These are phyloP conservation scores for Pocillopora damicornis DNA, from an alignment of 64 coral and sea anemone species.

Conservation along the genomic window DNA sequence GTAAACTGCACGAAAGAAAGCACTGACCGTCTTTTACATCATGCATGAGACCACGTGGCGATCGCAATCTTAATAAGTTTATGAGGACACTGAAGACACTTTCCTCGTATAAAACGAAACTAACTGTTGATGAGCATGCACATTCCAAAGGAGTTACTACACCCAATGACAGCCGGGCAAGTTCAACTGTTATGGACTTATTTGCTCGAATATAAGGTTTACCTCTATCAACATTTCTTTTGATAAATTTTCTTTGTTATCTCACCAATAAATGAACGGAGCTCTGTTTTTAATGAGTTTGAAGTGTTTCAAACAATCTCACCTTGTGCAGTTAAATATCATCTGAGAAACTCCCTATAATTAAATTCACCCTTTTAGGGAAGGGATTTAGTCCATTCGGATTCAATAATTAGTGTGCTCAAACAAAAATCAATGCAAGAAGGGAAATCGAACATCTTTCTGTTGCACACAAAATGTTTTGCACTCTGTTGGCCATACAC, in stretches of 20 bases:
- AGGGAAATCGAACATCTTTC: too few species aligned
- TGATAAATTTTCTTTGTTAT: not conserved
- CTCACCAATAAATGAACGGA: not conserved
- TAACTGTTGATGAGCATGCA: too few species aligned
- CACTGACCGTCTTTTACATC: not conserved
- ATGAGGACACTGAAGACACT: not conserved
- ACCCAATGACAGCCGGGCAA: too few species aligned
- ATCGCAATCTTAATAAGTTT: not conserved
- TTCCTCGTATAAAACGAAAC: not conserved
- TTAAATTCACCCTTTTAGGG: too few species aligned
- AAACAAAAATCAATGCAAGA: too few species aligned
- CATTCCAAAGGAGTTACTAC: too few species aligned
- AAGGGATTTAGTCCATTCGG: too few species aligned
- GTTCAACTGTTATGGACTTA: not conserved
- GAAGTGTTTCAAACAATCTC: not conserved
- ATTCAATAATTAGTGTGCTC: too few species aligned
- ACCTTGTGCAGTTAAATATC: too few species aligned
- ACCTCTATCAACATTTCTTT: not conserved
- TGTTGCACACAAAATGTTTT: too few species aligned
- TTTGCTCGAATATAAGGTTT: not conserved
- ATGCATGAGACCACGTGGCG: constrained; percentile 8
- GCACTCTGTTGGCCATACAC: too few species aligned
- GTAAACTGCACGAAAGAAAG: constrained; percentile 14
- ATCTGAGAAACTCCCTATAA: too few species aligned
- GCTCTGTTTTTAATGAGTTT: not conserved